Percentiles rank a stretch among this genome's conserved stretches.
phyloP scores from a whole-genome alignment of 2,888 invertebrate genomes.

The Smittia aterrima region DNA sequence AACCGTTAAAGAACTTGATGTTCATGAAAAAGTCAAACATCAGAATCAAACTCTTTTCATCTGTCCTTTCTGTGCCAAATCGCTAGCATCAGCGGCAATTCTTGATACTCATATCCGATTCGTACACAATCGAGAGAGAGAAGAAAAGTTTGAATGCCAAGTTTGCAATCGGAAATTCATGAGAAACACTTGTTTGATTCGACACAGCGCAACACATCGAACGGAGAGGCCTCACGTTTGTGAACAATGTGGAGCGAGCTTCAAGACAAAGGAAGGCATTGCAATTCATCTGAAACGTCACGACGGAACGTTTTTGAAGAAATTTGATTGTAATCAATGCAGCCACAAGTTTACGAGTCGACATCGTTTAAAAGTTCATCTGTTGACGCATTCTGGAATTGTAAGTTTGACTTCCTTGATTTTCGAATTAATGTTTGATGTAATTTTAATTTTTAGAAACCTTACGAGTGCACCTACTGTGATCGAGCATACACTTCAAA shows the following conservation, averaged over 20 bases:
- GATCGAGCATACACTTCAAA: constrained; percentile 60
- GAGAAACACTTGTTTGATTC: constrained; percentile 48
- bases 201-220: constrained; percentile 55
- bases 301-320: constrained; percentile 17
- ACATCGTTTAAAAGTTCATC: constrained; percentile 48
- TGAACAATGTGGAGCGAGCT: constrained; percentile 61
- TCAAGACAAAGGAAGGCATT: constrained; percentile 57
- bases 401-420: too few relatives aligned
- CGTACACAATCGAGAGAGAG: constrained; percentile 9
- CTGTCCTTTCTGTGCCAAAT: constrained; percentile 31
- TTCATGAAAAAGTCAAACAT: constrained; percentile 28
- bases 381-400: constrained; percentile 58
- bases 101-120: constrained; percentile 23
- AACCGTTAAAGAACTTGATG: constrained; percentile 10
- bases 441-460: constrained; percentile 56
- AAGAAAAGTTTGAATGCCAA: constrained; percentile 53
- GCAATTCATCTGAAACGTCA: constrained; percentile 56
- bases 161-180: constrained; percentile 60
- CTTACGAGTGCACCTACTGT: constrained; percentile 58
- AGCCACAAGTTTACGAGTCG: neutral
- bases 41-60: constrained; percentile 29
- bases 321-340: constrained; percentile 24
- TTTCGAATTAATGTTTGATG: too few relatives aligned
- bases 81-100: neutral
- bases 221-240: constrained; percentile 63